Conservation (phyloP, 2,888 invertebrate genomes). For the Caprella mutica region DNA sequence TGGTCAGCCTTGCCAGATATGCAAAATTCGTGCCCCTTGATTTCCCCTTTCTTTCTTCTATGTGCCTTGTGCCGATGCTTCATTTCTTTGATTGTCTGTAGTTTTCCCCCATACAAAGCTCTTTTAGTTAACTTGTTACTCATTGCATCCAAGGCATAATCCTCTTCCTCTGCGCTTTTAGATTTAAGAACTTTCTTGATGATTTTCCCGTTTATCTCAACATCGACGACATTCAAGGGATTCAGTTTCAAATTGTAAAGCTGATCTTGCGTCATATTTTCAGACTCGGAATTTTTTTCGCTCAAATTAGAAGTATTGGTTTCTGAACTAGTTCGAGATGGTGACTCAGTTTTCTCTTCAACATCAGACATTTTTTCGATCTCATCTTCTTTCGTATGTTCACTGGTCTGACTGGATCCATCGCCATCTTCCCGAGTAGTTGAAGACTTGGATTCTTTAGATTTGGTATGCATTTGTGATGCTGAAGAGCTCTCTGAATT, state of each 20-base stretch:
- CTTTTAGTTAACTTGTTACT: not conserved
- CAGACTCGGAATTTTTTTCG: not conserved
- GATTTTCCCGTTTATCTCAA: slow-evolving; percentile 6
- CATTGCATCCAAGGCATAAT: slow-evolving; percentile 2
- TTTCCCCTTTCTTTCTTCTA: too few relatives aligned
- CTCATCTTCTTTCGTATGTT: not conserved
- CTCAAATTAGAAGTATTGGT: not conserved
- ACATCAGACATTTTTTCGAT: not conserved
- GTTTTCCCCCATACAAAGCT: not conserved
- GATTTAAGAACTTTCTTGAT: slow-evolving; percentile 1
- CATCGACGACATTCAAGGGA: slow-evolving; percentile 2
- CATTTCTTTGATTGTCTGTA: too few relatives aligned
- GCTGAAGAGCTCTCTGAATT: not conserved
- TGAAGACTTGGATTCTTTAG: not conserved
- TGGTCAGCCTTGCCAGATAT: too few relatives aligned
- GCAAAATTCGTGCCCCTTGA: too few relatives aligned
- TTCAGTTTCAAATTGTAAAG: not conserved
- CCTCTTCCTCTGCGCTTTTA: slow-evolving; percentile 4
- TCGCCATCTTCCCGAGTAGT: not conserved
- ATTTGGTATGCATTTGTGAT: not conserved
- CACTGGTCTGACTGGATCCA: not conserved
- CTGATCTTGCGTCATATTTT: not conserved
- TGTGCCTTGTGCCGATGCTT: too few relatives aligned
- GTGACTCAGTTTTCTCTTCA: not conserved
- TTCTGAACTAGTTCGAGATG: not conserved